Percentiles rank a stretch among this genome's conserved stretches.
Evolutionary conservation across 2,888 invertebrate species (phyloP).

Genomic region (Argyresthia goedartella): DNA sequence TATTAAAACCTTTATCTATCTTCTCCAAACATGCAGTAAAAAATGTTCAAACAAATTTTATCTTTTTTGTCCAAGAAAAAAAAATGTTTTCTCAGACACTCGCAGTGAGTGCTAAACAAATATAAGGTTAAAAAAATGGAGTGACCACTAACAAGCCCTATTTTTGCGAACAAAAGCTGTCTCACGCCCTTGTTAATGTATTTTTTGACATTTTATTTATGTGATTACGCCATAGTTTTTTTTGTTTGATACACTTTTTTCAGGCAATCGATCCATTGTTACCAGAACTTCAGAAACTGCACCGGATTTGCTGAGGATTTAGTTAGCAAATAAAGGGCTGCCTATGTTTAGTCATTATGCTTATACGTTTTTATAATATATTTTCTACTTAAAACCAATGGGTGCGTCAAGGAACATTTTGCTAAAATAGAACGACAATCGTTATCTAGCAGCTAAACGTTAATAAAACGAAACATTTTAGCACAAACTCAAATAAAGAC

Average conservation of each 20-base stretch:
- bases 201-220: background rate
- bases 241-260: background rate
- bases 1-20: background rate
- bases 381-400: too few species aligned
- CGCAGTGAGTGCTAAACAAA: constrained; percentile 32
- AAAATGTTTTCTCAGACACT: constrained; percentile 39
- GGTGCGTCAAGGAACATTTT: too few species aligned
- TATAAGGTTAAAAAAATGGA: constrained; percentile 24
- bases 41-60: too few species aligned
- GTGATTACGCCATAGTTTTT: background rate
- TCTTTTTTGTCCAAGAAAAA: constrained; percentile 10
- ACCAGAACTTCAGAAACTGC: too few species aligned
- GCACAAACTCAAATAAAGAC: constrained; percentile 36
- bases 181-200: constrained; percentile 27
- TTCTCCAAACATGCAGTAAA: constrained; percentile 6
- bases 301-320: too few species aligned
- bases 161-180: constrained; percentile 18
- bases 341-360: too few species aligned
- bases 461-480: constrained; percentile 23
- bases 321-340: too few species aligned
- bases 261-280: too few species aligned
- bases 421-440: background rate
- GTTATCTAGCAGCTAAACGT: too few species aligned
- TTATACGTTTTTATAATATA: too few species aligned
- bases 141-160: constrained; percentile 45